Conservation (phyloP, 2,113 vertebrate species). For the Zapornia atra region DNA sequence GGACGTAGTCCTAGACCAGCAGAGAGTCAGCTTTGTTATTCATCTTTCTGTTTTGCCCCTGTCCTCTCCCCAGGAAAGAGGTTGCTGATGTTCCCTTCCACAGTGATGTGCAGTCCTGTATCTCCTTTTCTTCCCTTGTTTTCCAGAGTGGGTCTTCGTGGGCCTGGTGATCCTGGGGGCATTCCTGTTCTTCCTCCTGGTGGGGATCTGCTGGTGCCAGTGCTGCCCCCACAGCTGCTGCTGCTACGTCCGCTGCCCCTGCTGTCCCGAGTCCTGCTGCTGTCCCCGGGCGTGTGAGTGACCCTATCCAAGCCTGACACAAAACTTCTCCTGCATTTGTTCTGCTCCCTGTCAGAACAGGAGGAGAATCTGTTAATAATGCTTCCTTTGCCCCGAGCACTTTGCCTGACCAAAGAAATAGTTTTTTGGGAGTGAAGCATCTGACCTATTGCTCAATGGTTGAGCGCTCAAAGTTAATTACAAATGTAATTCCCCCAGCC, state of each 20-base stretch:
- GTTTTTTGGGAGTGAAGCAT: constrained; percentile 6
- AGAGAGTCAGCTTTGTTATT: not conserved
- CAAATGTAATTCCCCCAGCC: not conserved
- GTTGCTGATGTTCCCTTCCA: not conserved
- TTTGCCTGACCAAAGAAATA: not conserved
- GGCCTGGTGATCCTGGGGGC: constrained; percentile 88
- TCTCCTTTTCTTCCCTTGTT: constrained; percentile 32
- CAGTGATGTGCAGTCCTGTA: not conserved
- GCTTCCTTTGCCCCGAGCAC: not conserved
- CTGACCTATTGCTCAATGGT: constrained; percentile 44
- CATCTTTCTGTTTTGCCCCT: not conserved
- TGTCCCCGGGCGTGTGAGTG: constrained; percentile 94
- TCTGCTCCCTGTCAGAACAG: not conserved
- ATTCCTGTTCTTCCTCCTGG: constrained; percentile 86
- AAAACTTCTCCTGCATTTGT: not conserved
- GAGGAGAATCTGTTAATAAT: not conserved
- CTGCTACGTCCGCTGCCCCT: constrained; percentile 95
- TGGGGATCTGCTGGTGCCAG: constrained; percentile 98
- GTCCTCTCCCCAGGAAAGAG: not conserved
- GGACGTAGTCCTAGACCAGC: not conserved
- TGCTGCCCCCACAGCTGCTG: constrained; percentile 98
- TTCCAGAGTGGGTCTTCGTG: constrained; percentile 95
- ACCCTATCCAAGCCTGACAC: not conserved
- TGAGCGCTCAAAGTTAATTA: constrained; percentile 60
- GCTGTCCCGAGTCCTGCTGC: constrained; percentile 96